Conservation (phyloP, 2,888 invertebrate species). For the Mongoloraphidia duomilia region DNA sequence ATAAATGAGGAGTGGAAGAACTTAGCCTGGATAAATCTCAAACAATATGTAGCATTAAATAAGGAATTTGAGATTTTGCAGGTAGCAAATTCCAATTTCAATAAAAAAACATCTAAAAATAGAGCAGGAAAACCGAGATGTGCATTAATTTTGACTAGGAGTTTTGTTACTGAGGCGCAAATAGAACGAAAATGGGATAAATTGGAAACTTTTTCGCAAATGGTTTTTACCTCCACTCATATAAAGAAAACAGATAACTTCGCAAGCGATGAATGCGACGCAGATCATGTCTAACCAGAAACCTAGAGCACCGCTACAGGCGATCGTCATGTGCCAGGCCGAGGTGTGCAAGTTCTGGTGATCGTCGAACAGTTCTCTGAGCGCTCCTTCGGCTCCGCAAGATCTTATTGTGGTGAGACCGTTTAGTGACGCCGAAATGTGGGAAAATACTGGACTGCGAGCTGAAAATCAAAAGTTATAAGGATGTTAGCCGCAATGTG, state of each 20-base stretch:
- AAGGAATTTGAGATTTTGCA: no score
- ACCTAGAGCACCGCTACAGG: slow-evolving; percentile 12
- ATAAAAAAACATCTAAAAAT: no score
- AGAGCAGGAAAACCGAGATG: no score
- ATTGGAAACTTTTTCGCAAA: background rate
- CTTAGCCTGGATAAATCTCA: no score
- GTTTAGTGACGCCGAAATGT: slow-evolving; percentile 33
- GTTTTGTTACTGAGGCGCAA: no score
- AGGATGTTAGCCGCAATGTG: no score
- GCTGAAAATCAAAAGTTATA: slow-evolving; percentile 19
- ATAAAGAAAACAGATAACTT: background rate
- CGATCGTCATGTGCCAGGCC: slow-evolving; percentile 19
- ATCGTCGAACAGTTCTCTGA: slow-evolving; percentile 26
- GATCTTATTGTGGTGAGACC: slow-evolving; percentile 36
- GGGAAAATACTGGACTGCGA: slow-evolving; percentile 33
- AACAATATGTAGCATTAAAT: no score
- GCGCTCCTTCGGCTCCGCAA: slow-evolving; percentile 25
- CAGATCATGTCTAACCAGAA: slow-evolving; percentile 6
- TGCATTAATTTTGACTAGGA: no score
- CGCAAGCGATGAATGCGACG: background rate
- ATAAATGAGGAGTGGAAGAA: no score
- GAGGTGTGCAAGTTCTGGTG: slow-evolving; percentile 23
- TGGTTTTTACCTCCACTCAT: slow-evolving; percentile 7
- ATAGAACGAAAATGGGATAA: no score
- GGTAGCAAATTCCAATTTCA: no score